phyloP scores from a whole-genome alignment of 2,113 vertebrate genomes.

The Colossoma macropomum region DNA sequence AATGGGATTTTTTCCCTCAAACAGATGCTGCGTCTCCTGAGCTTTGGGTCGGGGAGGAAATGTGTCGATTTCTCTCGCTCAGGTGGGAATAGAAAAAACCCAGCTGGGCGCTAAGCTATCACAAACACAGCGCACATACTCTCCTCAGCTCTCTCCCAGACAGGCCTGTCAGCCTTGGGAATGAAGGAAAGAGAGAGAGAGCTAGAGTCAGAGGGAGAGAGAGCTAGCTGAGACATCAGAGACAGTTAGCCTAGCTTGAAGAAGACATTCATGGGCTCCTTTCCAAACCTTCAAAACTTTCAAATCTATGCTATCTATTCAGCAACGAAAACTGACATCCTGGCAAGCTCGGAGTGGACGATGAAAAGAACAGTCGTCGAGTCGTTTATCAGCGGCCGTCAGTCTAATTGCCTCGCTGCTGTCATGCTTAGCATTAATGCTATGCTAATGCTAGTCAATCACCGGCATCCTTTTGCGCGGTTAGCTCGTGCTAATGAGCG shows the following conservation, averaged over 20 bases:
- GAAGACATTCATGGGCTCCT: constrained; percentile 52
- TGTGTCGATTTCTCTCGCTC: constrained; percentile 9
- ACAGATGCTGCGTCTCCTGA: constrained; percentile 73
- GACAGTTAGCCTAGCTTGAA: not conserved
- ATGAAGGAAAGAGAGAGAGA: constrained; percentile 29
- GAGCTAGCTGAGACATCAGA: not conserved
- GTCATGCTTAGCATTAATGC: constrained; percentile 63
- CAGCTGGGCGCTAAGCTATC: not conserved
- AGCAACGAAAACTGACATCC: not conserved
- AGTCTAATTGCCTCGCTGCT: constrained; percentile 67
- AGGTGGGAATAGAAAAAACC: constrained; percentile 29
- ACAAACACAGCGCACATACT: constrained; percentile 4
- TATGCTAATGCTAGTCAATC: constrained; percentile 61
- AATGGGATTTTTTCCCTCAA: constrained; percentile 58
- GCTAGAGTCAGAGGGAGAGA: constrained; percentile 42
- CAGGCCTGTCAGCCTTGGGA: not conserved
- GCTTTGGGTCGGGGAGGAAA: constrained; percentile 44
- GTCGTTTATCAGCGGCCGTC: constrained; percentile 61
- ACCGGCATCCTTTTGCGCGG: constrained; percentile 19
- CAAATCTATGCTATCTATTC: constrained; percentile 7
- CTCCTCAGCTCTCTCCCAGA: not conserved
- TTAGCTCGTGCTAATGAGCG: constrained; percentile 63
- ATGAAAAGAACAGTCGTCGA: not conserved
- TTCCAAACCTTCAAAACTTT: constrained; percentile 57
- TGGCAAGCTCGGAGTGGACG: not conserved